Conservation (phyloP, 2,888 invertebrate species). For the Leptothorax acervorum region DNA sequence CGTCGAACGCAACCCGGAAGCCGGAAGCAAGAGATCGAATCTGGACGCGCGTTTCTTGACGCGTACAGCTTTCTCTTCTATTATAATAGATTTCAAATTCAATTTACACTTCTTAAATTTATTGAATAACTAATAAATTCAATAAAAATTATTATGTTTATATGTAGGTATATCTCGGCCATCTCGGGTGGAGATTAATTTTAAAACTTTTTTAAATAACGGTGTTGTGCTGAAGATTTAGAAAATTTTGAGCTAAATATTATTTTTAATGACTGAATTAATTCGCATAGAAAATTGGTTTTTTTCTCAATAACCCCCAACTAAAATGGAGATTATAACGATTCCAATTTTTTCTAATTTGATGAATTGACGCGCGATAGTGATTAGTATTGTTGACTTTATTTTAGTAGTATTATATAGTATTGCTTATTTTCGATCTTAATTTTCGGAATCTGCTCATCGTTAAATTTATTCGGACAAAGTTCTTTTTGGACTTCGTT, state of each 20-base stretch:
- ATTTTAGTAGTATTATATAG: not conserved
- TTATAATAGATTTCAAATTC: not conserved
- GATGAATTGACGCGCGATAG: not conserved
- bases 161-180: too few species aligned
- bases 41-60: constrained; percentile 41
- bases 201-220: not conserved
- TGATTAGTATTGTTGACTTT: not conserved
- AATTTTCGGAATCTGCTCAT: not conserved
- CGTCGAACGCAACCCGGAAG: constrained; percentile 76
- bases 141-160: not conserved
- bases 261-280: constrained; percentile 16
- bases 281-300: not conserved
- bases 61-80: constrained; percentile 9
- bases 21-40: constrained; percentile 75
- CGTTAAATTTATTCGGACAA: not conserved
- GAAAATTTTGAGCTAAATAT: not conserved
- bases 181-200: not conserved
- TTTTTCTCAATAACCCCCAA: not conserved
- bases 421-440: not conserved
- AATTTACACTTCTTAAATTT: not conserved
- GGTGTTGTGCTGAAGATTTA: not conserved
- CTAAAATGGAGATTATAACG: not conserved
- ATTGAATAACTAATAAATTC: not conserved
- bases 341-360: not conserved
- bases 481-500: constrained; percentile 14